phyloP scores from a whole-genome alignment of 2,113 vertebrate species.

The Syngnathus floridae region DNA sequence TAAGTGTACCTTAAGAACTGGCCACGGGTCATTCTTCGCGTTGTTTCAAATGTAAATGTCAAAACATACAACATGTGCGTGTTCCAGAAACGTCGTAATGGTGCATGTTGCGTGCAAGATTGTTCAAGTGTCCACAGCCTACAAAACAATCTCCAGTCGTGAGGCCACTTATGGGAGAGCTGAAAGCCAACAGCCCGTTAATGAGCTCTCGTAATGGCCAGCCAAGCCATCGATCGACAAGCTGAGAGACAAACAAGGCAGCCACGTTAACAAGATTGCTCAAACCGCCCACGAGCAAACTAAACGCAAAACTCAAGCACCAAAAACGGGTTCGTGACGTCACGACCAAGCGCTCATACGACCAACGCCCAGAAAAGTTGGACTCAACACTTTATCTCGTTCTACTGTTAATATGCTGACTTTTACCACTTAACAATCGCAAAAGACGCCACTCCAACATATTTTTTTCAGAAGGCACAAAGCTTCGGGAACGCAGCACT shows the following conservation, averaged over 20 bases:
- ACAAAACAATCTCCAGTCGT: background rate
- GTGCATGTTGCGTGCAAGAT: background rate
- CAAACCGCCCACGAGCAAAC: conserved; percentile 7
- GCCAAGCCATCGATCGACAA: conserved; percentile 46
- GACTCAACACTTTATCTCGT: background rate
- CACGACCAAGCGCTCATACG: background rate
- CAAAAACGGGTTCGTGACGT: conserved; percentile 34
- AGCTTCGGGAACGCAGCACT: background rate
- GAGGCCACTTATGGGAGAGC: background rate
- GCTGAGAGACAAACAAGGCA: conserved; percentile 41
- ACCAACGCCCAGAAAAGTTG: conserved; percentile 49
- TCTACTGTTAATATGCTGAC: background rate
- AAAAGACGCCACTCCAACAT: conserved; percentile 2
- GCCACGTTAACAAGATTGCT: conserved; percentile 19
- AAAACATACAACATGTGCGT: too few relatives aligned
- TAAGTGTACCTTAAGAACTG: too few relatives aligned
- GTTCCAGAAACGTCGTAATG: too few relatives aligned
- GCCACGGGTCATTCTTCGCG: background rate
- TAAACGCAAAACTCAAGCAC: background rate
- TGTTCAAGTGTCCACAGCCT: background rate
- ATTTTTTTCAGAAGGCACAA: background rate
- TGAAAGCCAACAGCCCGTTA: conserved; percentile 28
- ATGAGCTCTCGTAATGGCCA: conserved; percentile 50
- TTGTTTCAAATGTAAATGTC: background rate
- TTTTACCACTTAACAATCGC: background rate